Evolutionary conservation across 2,113 vertebrate genomes (phyloP).

Genomic region (Podarcis raffonei): DNA sequence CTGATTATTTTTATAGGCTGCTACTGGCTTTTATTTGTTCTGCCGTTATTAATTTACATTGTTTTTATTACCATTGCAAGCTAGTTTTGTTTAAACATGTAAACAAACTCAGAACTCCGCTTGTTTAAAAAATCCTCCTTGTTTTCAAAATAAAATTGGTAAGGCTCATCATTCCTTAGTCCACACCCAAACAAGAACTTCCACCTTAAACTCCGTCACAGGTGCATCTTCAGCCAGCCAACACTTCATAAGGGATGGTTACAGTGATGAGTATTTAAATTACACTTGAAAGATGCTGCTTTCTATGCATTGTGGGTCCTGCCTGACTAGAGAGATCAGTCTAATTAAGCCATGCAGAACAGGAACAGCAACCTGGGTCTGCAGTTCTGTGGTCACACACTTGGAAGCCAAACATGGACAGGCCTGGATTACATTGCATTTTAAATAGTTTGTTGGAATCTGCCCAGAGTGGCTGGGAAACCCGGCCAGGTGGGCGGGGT

Average conservation of each 20-base stretch:
- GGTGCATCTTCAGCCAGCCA: background rate
- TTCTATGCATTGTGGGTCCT: background rate
- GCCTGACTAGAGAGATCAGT: background rate
- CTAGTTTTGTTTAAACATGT: background rate
- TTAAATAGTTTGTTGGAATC: no score
- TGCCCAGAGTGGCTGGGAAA: no score
- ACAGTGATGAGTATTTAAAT: background rate
- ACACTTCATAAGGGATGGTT: background rate
- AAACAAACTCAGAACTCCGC: background rate
- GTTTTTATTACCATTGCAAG: no score
- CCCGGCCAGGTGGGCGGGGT: no score
- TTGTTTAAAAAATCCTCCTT: background rate
- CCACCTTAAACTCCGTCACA: background rate
- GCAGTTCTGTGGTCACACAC: background rate
- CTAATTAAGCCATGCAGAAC: background rate
- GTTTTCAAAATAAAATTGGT: background rate
- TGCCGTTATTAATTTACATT: background rate
- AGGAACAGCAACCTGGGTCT: no score
- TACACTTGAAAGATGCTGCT: background rate
- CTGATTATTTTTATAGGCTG: background rate
- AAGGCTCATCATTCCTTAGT: background rate
- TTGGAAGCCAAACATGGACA: background rate
- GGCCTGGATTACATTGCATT: no score
- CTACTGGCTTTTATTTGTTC: background rate
- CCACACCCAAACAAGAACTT: background rate